Evolutionary conservation across 2,113 vertebrate species (phyloP).

Genomic region (Chelonoidis abingdonii): DNA sequence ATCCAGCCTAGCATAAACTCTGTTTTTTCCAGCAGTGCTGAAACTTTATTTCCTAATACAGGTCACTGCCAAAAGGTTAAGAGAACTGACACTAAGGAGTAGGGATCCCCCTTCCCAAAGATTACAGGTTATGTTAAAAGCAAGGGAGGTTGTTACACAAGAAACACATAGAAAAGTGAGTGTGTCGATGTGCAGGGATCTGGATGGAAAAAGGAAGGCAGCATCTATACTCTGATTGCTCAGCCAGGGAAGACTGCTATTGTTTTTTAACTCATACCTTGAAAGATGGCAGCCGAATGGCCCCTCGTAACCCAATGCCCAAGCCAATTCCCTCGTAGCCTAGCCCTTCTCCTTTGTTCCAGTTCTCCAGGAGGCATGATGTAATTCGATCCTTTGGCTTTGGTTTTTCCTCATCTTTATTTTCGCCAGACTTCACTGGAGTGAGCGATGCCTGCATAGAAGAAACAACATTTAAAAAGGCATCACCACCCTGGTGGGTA

Average conservation of each 20-base stretch:
- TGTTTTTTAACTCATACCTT: slow-evolving; percentile 81
- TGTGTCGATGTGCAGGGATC: neutral
- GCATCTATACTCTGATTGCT: neutral
- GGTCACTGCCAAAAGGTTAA: neutral
- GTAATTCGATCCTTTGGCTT: slow-evolving; percentile 93
- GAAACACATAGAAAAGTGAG: neutral
- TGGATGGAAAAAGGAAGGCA: neutral
- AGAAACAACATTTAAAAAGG: neutral
- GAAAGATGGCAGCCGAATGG: slow-evolving; percentile 96
- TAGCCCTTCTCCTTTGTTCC: slow-evolving; percentile 95
- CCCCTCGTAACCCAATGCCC: slow-evolving; percentile 92
- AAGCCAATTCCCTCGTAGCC: slow-evolving; percentile 94
- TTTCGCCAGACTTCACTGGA: slow-evolving; percentile 91
- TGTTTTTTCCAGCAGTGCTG: neutral
- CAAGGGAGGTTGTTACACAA: neutral
- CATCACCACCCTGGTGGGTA: neutral
- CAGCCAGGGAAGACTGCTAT: too few relatives aligned
- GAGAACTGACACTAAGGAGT: neutral
- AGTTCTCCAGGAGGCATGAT: slow-evolving; percentile 94
- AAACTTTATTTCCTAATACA: neutral
- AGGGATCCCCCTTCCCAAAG: neutral
- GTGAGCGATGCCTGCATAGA: slow-evolving; percentile 88
- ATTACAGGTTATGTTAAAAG: neutral
- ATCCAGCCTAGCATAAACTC: rapidly evolving
- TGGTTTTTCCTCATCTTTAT: slow-evolving; percentile 90